Base-by-base conservation (phyloP, 2,888 invertebrate genomes). In the Molanna angustata region DNA sequence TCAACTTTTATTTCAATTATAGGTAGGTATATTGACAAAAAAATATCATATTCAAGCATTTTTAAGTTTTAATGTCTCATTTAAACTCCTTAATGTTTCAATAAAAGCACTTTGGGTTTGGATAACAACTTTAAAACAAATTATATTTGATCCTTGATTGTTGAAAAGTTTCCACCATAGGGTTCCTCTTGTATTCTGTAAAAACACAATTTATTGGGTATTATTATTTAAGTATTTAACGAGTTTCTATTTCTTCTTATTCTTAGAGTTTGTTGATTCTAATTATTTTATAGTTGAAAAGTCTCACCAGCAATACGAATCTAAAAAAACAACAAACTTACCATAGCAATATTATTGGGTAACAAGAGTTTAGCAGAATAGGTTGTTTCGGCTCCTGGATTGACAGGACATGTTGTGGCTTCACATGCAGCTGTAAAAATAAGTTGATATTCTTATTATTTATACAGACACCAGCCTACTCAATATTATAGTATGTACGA, bases 351-450 rank as follows among this genome's bases (percentile, higher is more conserved):
- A 43, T 41, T 46, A 13, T 21, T 40, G n/a, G 59, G 59, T 14
- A 59, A 19, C 7, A 35, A 13, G 16, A 59, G 42, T n/a, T 31
- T 44, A 3, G 59, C 58, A 18, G 35, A 20, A 19, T 56, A 59
- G 4, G 44, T 18, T 11, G 46, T 21, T 17, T 33, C 2, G 2
- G 31, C 7, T 32, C 48, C 40, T 4, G 45, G n/a, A 19, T 49
- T 7, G 4, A 59, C 54, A 7, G 59, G 59, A 47, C 59, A 59
- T 39, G 42, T 44, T 7, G 59, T 56, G 3, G 59, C 56, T 49
- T 56, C 52, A 46, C 59, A 59, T 4, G 59, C 52, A 32, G 33
- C 58, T 58, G 33, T 13, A 48, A 33, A 50, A n/a, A 39, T 39
- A 27, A 50, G 17, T 14, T 37, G 27, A 4, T 9, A 4, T 13